Percentiles rank a stretch among this genome's conserved stretches.
Conservation (phyloP, 2,797 vertebrate genomes). For the Apogon hyalosoma region DNA sequence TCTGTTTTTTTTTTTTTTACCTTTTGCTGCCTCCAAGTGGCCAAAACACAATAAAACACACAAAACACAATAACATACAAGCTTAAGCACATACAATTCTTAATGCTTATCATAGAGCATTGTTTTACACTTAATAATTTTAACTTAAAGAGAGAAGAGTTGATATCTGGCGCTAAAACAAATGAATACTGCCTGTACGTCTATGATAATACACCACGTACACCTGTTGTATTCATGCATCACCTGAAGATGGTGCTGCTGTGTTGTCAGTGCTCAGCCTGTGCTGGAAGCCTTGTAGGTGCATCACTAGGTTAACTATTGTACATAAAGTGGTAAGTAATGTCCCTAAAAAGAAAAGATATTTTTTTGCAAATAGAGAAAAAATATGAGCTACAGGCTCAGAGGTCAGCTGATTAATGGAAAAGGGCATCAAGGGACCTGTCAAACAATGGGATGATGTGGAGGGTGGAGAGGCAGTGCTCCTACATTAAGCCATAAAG, state of each 20-base stretch:
- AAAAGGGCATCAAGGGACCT: constrained; percentile 7
- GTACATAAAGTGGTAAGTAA: constrained; percentile 24
- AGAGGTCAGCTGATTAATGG: constrained; percentile 38
- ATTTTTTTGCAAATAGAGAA: too few relatives aligned
- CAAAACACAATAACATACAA: too few relatives aligned
- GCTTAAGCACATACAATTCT: too few relatives aligned
- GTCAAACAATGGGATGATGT: not conserved
- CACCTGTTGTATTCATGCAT: not conserved
- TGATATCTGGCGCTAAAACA: too few relatives aligned
- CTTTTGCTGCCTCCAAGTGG: too few relatives aligned
- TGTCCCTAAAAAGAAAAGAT: constrained; percentile 5
- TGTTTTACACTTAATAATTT: too few relatives aligned
- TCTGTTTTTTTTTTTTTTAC: too few relatives aligned
- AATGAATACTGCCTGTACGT: not conserved
- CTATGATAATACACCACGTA: too few relatives aligned
- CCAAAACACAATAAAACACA: too few relatives aligned
- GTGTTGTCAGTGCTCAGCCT: not conserved
- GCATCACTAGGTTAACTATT: not conserved
- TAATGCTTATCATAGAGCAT: too few relatives aligned
- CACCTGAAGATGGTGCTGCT: constrained; percentile 32
- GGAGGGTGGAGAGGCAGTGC: not conserved
- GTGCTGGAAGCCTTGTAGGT: not conserved
- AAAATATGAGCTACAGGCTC: constrained; percentile 30
- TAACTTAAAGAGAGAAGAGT: too few relatives aligned
- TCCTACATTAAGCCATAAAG: too few relatives aligned